These are phyloP conservation scores for Saccopteryx bilineata DNA, from an alignment of 2,113 vertebrate genomes.

Conservation along the genomic window DNA sequence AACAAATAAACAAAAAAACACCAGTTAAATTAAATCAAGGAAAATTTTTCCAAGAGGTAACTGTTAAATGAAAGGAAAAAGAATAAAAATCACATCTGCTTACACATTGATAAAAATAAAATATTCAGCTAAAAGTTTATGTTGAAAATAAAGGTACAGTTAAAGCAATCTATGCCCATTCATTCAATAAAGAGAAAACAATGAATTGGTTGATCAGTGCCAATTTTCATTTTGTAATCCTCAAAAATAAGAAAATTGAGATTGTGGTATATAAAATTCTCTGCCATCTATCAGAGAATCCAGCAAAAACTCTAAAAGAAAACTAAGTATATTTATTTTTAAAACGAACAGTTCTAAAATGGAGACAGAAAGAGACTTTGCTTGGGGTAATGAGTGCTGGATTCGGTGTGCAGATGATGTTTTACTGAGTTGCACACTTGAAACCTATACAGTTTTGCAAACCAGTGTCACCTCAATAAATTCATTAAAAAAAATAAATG, in stretches of 20 bases:
- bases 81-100: constrained; percentile 76
- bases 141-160: constrained; percentile 54
- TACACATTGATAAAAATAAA: constrained; percentile 44
- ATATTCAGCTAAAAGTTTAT: constrained; percentile 26
- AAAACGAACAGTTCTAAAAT: background rate
- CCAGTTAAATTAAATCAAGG: constrained; percentile 68
- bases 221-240: constrained; percentile 19
- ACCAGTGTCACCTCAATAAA: too few species aligned
- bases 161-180: background rate
- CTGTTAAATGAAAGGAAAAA: constrained; percentile 72
- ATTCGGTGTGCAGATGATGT: too few species aligned
- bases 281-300: background rate
- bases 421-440: too few species aligned
- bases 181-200: constrained; percentile 11
- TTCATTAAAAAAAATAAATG: background rate
- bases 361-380: too few species aligned
- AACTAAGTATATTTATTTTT: background rate
- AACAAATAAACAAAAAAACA: constrained; percentile 48
- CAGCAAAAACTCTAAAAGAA: background rate
- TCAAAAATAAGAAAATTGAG: constrained; percentile 55
- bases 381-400: too few species aligned
- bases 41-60: constrained; percentile 66
- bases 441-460: too few species aligned
- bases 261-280: background rate
- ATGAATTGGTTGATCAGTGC: background rate